phyloP scores from a whole-genome alignment of 2,113 vertebrate genomes.

The Phyllopteryx taeniolatus region DNA sequence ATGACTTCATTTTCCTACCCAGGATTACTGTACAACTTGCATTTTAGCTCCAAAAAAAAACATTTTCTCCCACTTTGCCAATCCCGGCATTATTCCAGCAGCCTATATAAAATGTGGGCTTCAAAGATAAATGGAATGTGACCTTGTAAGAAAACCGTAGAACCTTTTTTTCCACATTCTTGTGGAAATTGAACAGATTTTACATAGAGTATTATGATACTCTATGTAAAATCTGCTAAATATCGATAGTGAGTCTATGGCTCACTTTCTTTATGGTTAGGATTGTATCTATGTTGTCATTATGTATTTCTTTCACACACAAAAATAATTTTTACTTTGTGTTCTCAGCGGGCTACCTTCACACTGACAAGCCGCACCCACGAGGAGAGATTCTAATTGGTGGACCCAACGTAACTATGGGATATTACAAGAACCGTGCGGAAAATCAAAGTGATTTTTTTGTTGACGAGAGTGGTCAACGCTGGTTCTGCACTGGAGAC shows the following conservation, averaged over 20 bases:
- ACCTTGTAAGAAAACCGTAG: not conserved
- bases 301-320: not conserved
- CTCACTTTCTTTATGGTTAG: not conserved
- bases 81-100: not conserved
- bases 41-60: too few species aligned
- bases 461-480: conserved; percentile 84
- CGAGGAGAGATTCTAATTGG: conserved; percentile 93
- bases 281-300: not conserved
- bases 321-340: not conserved
- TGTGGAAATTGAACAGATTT: not conserved
- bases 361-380: conserved; percentile 85
- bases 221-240: not conserved
- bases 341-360: conserved; percentile 83
- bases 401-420: conserved; percentile 89
- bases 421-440: conserved; percentile 88
- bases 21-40: not conserved
- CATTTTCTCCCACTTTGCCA: too few species aligned
- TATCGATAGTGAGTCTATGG: not conserved
- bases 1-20: too few species aligned
- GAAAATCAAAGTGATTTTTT: conserved; percentile 84
- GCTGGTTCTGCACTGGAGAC: conserved; percentile 95
- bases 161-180: not conserved
- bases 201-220: not conserved
- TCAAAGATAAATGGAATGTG: not conserved
- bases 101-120: not conserved